Conservation (phyloP, 2,888 invertebrate genomes). For the Chorisops tibialis region DNA sequence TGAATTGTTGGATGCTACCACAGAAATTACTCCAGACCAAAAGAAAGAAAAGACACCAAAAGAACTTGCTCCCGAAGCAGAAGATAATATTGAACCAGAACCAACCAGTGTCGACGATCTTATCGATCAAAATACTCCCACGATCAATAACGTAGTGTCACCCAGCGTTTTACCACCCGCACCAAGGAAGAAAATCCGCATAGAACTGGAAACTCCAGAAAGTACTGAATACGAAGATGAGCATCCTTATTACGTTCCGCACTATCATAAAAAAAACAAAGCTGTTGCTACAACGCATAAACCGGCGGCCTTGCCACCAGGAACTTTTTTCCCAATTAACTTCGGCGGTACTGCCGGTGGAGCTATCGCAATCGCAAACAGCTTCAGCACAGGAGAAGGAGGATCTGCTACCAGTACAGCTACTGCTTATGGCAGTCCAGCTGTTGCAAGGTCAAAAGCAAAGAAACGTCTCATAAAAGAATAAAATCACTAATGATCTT, state of each 20-base stretch:
- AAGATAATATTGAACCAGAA: conserved; percentile 8
- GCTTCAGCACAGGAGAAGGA: conserved; percentile 52
- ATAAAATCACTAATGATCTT: conserved; percentile 2
- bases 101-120: conserved; percentile 32
- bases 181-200: conserved; percentile 32
- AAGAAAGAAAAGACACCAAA: conserved; percentile 19
- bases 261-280: conserved; percentile 2
- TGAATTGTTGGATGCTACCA: conserved; percentile 28
- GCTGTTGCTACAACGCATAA: background rate
- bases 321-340: conserved; percentile 50
- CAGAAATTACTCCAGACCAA: background rate
- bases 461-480: conserved; percentile 4
- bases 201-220: conserved; percentile 30
- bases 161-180: background rate
- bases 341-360: conserved; percentile 49
- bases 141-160: conserved; percentile 42
- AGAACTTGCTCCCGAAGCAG: conserved; percentile 7
- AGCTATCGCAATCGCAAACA: conserved; percentile 52
- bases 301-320: conserved; percentile 40
- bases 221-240: conserved; percentile 33
- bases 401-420: conserved; percentile 51
- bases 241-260: background rate
- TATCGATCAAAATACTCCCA: conserved; percentile 35
- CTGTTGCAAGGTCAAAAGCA: conserved; percentile 35
- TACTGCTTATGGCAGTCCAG: conserved; percentile 51